Percentiles rank a stretch among this genome's conserved stretches.
phyloP scores from a whole-genome alignment of 2,113 vertebrate species.

The Dendropsophus ebraccatus region DNA sequence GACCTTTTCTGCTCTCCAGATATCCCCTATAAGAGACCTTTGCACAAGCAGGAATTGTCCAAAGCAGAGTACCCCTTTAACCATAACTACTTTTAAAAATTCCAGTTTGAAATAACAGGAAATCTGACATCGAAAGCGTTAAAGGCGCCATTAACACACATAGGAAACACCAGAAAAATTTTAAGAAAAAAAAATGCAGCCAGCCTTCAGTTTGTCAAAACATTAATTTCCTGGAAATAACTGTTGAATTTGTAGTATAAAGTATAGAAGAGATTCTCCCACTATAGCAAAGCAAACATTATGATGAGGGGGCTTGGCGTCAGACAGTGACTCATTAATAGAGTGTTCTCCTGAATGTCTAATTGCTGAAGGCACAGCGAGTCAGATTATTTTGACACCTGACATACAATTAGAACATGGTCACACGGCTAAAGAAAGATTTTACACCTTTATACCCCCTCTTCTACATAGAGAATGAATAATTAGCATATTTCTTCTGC shows the following conservation, averaged over 20 bases:
- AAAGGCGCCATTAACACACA: not conserved
- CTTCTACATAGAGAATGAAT: slow-evolving; percentile 80
- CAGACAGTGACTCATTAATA: slow-evolving; percentile 84
- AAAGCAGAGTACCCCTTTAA: not conserved
- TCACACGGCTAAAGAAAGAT: slow-evolving; percentile 89
- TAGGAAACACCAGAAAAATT: not conserved
- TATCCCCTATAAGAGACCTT: too few species aligned
- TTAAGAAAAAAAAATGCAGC: not conserved
- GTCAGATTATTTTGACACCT: slow-evolving; percentile 87
- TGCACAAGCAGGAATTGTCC: not conserved
- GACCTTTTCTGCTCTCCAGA: too few species aligned
- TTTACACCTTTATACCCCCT: slow-evolving; percentile 82
- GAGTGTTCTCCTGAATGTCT: slow-evolving; percentile 79
- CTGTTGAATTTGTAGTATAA: slow-evolving; percentile 82
- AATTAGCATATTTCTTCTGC: slow-evolving; percentile 88
- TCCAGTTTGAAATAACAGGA: not conserved
- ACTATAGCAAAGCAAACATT: slow-evolving; percentile 79
- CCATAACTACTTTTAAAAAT: not conserved
- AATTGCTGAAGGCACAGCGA: slow-evolving; percentile 81
- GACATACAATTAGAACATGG: slow-evolving; percentile 89
- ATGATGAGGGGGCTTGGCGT: slow-evolving; percentile 68
- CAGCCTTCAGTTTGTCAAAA: not conserved
- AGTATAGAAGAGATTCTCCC: slow-evolving; percentile 85
- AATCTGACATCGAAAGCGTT: not conserved
- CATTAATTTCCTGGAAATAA: not conserved